Conservation (phyloP, 2,888 invertebrate species). For the Cosmia trapezina region DNA sequence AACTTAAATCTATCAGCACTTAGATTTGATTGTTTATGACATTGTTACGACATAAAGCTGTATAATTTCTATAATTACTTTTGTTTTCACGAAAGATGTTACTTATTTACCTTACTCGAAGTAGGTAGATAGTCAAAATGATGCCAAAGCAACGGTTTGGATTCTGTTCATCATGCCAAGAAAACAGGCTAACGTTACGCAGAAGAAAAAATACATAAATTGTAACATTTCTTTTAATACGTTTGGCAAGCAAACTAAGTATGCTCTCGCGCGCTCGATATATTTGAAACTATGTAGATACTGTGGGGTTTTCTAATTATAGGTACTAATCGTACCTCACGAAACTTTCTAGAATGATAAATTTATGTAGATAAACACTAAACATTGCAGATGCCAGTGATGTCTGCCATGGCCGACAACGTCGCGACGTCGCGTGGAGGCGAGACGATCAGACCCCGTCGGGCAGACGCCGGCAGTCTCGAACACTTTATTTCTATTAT, state of each 20-base stretch:
- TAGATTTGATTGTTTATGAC: neutral
- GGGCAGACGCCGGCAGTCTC: constrained; percentile 59
- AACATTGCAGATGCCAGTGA: constrained; percentile 33
- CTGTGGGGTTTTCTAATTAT: constrained; percentile 9
- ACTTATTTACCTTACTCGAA: neutral
- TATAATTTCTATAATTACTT: neutral
- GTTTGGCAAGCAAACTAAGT: constrained; percentile 24
- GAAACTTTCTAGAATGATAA: constrained; percentile 46
- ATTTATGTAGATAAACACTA: constrained; percentile 39
- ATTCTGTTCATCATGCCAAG: constrained; percentile 22
- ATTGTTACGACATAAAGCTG: neutral
- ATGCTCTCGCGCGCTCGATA: neutral
- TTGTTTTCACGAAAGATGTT: neutral
- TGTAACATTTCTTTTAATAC: neutral
- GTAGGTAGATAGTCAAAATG: neutral
- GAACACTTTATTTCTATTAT: constrained; percentile 55
- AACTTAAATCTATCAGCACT: neutral
- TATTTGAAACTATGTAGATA: constrained; percentile 1
- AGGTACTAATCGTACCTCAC: neutral
- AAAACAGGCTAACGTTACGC: constrained; percentile 26
- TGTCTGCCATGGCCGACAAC: constrained; percentile 19
- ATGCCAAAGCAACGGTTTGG: constrained; percentile 16
- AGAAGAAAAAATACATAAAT: constrained; percentile 22
- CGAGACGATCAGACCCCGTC: constrained; percentile 49
- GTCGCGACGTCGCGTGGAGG: constrained; percentile 34